A percentile compares a stretch with the other conserved stretches of the same genome.
Evolutionary conservation across 2,113 vertebrate genomes (phyloP).

Genomic region (Rhinoptilus africanus): DNA sequence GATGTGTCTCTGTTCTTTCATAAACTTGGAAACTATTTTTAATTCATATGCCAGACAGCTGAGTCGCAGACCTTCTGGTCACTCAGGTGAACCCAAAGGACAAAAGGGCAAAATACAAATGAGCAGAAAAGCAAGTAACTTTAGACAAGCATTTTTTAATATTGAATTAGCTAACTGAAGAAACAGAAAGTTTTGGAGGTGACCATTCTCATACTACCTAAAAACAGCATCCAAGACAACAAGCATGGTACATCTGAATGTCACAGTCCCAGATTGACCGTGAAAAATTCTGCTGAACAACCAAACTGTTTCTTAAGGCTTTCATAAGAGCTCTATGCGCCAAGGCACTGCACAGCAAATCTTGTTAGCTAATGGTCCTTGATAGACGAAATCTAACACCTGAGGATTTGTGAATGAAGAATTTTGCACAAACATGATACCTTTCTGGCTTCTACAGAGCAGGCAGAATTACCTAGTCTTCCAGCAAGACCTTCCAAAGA

Average conservation of each 20-base stretch:
- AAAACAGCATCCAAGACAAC: neutral
- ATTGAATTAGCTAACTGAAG: neutral
- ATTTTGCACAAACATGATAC: slow-evolving; percentile 36
- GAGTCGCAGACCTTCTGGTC: neutral
- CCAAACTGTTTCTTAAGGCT: neutral
- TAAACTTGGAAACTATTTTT: neutral
- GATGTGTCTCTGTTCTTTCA: neutral
- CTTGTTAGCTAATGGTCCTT: slow-evolving; percentile 47
- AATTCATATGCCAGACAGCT: neutral
- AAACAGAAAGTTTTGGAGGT: neutral
- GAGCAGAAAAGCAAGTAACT: neutral
- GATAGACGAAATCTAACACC: neutral
- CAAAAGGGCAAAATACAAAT: neutral
- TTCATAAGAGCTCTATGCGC: neutral
- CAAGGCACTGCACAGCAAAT: neutral
- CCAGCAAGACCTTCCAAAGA: slow-evolving; percentile 41
- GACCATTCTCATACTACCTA: neutral
- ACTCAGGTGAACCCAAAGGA: neutral
- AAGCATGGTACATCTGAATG: neutral
- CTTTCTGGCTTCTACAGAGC: neutral
- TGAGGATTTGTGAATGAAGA: slow-evolving; percentile 42
- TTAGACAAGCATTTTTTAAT: neutral
- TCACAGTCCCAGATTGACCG: neutral
- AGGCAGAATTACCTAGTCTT: slow-evolving; percentile 54
- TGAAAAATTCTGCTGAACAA: neutral